Evolutionary conservation across 2,888 invertebrate species (phyloP).

Genomic region (Xiphydria camelus): DNA sequence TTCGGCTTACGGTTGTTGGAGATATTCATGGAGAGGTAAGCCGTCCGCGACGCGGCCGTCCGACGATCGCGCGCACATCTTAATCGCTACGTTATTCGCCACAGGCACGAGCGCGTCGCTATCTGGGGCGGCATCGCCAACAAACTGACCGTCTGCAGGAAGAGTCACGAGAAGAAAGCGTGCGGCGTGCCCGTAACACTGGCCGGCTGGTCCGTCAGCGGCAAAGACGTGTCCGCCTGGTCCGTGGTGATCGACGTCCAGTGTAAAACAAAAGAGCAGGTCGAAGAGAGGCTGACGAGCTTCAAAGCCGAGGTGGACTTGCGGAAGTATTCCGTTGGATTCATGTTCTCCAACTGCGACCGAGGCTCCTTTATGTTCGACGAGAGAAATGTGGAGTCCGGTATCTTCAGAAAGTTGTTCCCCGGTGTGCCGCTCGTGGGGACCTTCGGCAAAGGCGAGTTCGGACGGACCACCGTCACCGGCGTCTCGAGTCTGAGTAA

Average conservation of each 20-base stretch:
- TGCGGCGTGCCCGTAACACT: constrained; percentile 22
- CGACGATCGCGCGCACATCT: no score
- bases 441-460: constrained; percentile 48
- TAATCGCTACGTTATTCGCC: no score
- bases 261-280: constrained; percentile 6
- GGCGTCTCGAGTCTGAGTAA: constrained; percentile 2
- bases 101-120: no score
- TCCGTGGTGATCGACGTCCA: constrained; percentile 36
- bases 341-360: constrained; percentile 49
- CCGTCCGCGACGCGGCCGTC: no score
- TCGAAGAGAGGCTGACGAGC: constrained; percentile 31
- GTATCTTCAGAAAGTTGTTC: constrained; percentile 45
- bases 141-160: constrained; percentile 34
- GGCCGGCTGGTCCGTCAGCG: constrained; percentile 30
- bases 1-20: no score
- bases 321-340: constrained; percentile 42
- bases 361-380: constrained; percentile 33
- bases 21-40: no score
- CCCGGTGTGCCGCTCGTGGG: constrained; percentile 47
- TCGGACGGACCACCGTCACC: constrained; percentile 26
- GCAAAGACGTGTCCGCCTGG: constrained; percentile 43
- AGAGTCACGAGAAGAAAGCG: constrained; percentile 9
- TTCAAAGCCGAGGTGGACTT: constrained; percentile 36
- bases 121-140: constrained; percentile 41
- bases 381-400: constrained; percentile 38